Base-by-base conservation (phyloP, 2,888 invertebrate species). In the Pachliopta kotzebuea region DNA sequence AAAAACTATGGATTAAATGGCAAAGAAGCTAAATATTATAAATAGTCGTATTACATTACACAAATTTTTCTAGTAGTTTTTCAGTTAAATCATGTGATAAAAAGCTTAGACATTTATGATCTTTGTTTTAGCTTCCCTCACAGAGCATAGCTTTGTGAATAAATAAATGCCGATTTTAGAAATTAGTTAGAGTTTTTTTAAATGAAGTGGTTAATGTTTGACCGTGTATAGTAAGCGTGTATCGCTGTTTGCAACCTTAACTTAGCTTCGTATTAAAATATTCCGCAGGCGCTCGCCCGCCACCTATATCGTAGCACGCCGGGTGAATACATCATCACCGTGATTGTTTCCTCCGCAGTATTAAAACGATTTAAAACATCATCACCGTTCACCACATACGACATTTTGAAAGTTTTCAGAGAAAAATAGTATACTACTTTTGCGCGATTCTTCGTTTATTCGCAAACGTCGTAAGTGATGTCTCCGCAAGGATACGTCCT, bases 351-450 rank as follows among this genome's bases (percentile, higher is more conserved):
- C 31, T 21, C 17, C 61, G 20, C 50, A 72, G 69, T 24, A 61
- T n/a, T n/a, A 70, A 72, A 81, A 75, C 24, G 70, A 21, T 67
- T 9, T 68, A 70, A 68, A 23, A 59, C 21, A 0, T 7, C 0
- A 8, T n/a, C 50, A 20, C n/a, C 31, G 14, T 4, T 9, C 8
- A 24, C 23, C 18, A 78, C 76, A 65, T 83, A 79, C 64, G 73
- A 23, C 80, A 0, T 84, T 86, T 77, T 67, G 26, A 29, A 56
- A 42, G 45, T 71, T 66, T 18, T 18, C 6, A 26, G 6, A 45
- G 67, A 65, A 71, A 85, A 83, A 86, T 86, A 72, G 86, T 86
- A 85, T 85, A 86, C 86, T 77, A 86, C 85, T 85, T 86, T 84
- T 84, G 77, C 74, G 63, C 56, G 69, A 60, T 69, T 67, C 61